phyloP scores from a whole-genome alignment of 2,797 vertebrate species.

The Paedocypris micromegethes region DNA sequence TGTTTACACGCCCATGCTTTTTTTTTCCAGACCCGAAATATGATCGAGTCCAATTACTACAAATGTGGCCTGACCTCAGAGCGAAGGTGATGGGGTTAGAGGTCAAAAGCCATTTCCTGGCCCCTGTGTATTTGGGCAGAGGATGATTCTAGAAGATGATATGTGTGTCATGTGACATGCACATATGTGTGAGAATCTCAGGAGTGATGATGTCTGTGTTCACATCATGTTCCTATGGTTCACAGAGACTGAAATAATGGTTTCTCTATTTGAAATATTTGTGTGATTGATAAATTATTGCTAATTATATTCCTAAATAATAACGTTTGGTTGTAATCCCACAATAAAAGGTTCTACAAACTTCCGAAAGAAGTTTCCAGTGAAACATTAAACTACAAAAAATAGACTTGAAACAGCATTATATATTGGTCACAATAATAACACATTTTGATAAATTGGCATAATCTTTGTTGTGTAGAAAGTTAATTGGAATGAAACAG shows the following conservation, averaged over 20 bases:
- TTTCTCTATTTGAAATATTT: slow-evolving; percentile 19
- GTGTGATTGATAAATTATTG: background rate
- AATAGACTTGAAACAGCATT: too few species aligned
- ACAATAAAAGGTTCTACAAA: too few species aligned
- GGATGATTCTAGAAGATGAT: slow-evolving; percentile 47
- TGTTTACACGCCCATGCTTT: slow-evolving; percentile 62
- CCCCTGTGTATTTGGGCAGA: slow-evolving; percentile 48
- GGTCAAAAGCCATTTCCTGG: slow-evolving; percentile 71
- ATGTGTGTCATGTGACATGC: slow-evolving; percentile 8
- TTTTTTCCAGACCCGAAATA: slow-evolving; percentile 59
- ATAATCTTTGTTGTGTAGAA: too few species aligned
- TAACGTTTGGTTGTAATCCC: background rate
- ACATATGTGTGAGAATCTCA: slow-evolving; percentile 28
- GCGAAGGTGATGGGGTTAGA: slow-evolving; percentile 39
- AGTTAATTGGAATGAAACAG: too few species aligned
- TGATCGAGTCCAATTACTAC: slow-evolving; percentile 64
- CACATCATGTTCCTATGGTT: slow-evolving; percentile 16
- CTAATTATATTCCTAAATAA: background rate
- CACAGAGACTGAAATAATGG: slow-evolving; percentile 1
- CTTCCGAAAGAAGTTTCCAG: too few species aligned
- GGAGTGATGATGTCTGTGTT: slow-evolving; percentile 26
- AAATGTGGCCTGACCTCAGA: slow-evolving; percentile 56
- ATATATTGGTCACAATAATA: too few species aligned
- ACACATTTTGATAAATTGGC: too few species aligned
- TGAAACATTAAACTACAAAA: too few species aligned